These are phyloP conservation scores for Pyrocephalus nanus DNA, from an alignment of 2,797 vertebrate species.

Conservation along the genomic window DNA sequence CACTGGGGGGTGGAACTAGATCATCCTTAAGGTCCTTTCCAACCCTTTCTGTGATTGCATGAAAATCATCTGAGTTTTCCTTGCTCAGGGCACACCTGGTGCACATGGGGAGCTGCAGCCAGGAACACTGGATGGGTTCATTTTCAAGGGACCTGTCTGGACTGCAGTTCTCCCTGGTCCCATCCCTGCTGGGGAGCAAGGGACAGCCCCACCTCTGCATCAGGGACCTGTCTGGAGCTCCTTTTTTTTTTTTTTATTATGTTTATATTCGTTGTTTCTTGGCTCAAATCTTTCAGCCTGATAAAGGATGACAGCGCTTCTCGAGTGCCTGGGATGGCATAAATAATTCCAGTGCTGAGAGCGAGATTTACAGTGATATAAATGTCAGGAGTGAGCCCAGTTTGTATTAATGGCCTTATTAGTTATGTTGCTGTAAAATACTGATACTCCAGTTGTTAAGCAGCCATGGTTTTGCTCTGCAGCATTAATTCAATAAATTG, in stretches of 20 bases:
- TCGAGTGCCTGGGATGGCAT: conserved; percentile 41
- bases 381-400: conserved; percentile 72
- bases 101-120: neutral
- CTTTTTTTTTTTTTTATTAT: neutral
- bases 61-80: neutral
- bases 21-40: neutral
- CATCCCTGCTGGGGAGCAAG: neutral
- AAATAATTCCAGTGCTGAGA: conserved; percentile 69
- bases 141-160: neutral
- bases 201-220: neutral
- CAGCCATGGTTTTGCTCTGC: conserved; percentile 66
- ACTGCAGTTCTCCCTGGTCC: fast-evolving
- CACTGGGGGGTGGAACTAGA: fast-evolving
- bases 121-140: fast-evolving
- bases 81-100: neutral
- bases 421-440: conserved; percentile 79
- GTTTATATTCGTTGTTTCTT: neutral
- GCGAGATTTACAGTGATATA: conserved; percentile 76
- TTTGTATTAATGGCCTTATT: conserved; percentile 82
- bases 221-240: fast-evolving
- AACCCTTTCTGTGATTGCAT: neutral
- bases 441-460: conserved; percentile 74
- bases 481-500: conserved; percentile 73
- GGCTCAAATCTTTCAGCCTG: conserved; percentile 42
- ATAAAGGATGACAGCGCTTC: conserved; percentile 51